Evolutionary conservation across 1,140 invertebrate species (phyloP).

Genomic region (Drosophila eugracilis): DNA sequence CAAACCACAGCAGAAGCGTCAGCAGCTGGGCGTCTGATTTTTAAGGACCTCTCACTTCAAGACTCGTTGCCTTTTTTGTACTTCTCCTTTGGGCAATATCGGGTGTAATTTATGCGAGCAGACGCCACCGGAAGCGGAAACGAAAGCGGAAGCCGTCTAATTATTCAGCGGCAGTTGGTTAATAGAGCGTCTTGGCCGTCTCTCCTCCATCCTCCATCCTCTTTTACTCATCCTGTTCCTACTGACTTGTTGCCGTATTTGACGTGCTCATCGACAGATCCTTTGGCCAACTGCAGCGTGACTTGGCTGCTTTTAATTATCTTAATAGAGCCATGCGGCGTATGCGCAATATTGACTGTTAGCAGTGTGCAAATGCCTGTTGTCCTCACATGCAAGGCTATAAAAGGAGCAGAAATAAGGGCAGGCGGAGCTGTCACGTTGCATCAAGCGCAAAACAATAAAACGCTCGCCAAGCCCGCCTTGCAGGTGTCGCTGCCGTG

Average conservation of each 20-base stretch:
- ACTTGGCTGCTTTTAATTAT: too few species aligned
- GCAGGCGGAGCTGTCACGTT: conserved; percentile 54
- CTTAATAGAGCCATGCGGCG: conserved; percentile 54
- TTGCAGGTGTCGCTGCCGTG: conserved; percentile 75
- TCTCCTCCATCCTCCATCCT: background rate
- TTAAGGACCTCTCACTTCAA: conserved; percentile 4
- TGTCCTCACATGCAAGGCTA: conserved; percentile 14
- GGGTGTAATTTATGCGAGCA: conserved; percentile 50
- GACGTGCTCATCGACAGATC: conserved; percentile 55
- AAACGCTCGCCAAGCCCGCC: conserved; percentile 59
- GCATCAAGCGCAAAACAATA: conserved; percentile 71
- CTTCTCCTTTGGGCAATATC: conserved; percentile 4
- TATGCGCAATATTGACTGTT: conserved; percentile 54
- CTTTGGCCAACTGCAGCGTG: conserved; percentile 27
- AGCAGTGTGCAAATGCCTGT: conserved; percentile 26
- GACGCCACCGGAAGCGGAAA: conserved; percentile 45
- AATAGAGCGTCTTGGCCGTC: conserved; percentile 29
- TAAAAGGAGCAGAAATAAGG: conserved; percentile 3
- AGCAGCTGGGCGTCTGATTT: conserved; percentile 32
- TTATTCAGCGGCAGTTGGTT: conserved; percentile 48
- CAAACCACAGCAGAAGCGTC: conserved; percentile 30
- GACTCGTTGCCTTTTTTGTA: conserved; percentile 9
- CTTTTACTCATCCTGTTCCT: background rate
- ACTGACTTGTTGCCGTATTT: conserved; percentile 38
- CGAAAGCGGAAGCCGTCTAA: conserved; percentile 53